Evolutionary conservation across 2,888 invertebrate species (phyloP).

Genomic region (Parthenolecanium corni): DNA sequence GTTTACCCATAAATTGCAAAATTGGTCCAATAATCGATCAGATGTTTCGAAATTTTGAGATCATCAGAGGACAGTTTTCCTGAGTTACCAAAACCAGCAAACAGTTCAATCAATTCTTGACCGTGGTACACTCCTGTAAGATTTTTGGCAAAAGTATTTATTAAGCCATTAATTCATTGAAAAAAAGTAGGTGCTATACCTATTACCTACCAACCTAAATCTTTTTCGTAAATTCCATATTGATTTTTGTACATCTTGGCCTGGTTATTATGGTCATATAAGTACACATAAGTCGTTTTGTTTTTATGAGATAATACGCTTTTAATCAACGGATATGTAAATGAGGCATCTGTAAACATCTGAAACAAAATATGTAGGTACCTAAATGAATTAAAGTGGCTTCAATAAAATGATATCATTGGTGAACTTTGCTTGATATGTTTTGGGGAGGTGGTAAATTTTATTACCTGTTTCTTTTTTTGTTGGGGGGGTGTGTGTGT

Average conservation of each 20-base stretch:
- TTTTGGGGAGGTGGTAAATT: too few relatives aligned
- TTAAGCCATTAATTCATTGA: not conserved
- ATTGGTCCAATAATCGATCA: constrained; percentile 20
- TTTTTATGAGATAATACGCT: not conserved
- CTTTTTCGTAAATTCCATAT: not conserved
- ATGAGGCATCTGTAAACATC: not conserved
- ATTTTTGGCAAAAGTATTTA: not conserved
- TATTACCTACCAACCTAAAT: not conserved
- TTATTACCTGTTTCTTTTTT: too few relatives aligned
- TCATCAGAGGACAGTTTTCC: constrained; percentile 9
- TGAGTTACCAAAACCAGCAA: not conserved
- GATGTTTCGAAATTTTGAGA: not conserved
- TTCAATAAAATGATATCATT: not conserved
- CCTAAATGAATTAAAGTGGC: not conserved
- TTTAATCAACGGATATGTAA: not conserved
- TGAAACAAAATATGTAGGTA: not conserved
- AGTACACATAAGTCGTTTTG: not conserved
- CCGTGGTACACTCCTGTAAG: constrained; percentile 1
- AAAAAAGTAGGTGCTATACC: not conserved
- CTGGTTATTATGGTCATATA: not conserved
- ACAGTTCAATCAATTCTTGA: not conserved
- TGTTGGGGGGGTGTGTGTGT: too few relatives aligned
- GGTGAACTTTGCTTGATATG: not conserved
- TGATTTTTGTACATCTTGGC: too few relatives aligned
- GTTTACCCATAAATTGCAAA: constrained; percentile 9